Evolutionary conservation across 2,113 vertebrate genomes (phyloP), one percentile per base, ranked within the genome.

Genomic region (Isurus oxyrinchus): DNA sequence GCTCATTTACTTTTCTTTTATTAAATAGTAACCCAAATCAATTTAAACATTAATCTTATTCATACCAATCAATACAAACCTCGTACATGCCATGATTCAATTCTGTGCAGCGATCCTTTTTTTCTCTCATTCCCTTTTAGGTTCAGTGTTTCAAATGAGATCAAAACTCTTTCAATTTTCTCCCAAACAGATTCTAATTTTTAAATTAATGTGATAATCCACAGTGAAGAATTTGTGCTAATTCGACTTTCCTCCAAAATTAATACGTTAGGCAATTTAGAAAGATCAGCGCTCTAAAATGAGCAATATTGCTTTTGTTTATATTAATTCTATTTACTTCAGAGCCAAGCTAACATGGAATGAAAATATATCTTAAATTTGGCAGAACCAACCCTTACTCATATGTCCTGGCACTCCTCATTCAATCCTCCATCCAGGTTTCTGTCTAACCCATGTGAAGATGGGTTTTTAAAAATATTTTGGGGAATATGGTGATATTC

Each of bases 31-130:
- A 84, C 79, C n/a, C 79, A 44, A 84, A 84, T 44, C 79, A 84
- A 84, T 84, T 84, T 40, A 84, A 84, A 84, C 79, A 84, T 84
- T 44, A 84, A 84, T 84, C 79, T 44, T 84, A 84, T 84, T 84
- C 79, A 21, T 19, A 40, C 79, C n/a, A 84, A 84, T 84, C 79
- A 84, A 84, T 84, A 84, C n/a, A 19, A 84, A 84, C n/a, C 16
- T 84, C 3, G 79, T 40, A 44, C 40, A 84, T 84, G 79, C n/a
- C n/a, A 84, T 84, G 79, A 84, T 84, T 84, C n/a, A 84, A 84
- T 84, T 84, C 14, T 40, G 4, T 81, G 76, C 35, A 14, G 11
- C 40, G 11, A n/a, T 84, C 76, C 13, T 79, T 79, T n/a, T 66
- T 40, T 84, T 84, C 4, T 44, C 40, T n/a, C 14, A 84, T 44